These are phyloP conservation scores for Scatophagus argus DNA, from an alignment of 2,113 vertebrate species.

Conservation along the genomic window DNA sequence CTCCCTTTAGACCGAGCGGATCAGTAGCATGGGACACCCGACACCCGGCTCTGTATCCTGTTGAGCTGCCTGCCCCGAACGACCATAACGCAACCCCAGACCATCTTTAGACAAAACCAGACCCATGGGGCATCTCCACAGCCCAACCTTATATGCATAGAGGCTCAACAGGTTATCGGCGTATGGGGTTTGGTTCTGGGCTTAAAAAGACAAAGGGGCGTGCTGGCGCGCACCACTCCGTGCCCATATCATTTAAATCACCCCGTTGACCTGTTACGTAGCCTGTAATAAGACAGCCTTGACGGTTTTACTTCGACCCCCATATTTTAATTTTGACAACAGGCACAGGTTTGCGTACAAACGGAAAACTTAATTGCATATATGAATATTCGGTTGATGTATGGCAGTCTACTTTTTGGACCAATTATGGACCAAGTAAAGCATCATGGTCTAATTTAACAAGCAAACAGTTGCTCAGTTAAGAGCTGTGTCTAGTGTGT, in stretches of 20 bases:
- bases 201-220: constrained; percentile 26
- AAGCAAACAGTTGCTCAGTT: neutral
- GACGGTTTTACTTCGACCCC: neutral
- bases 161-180: constrained; percentile 29
- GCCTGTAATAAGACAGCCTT: neutral
- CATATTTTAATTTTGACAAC: neutral
- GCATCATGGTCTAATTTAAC: neutral
- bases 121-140: constrained; percentile 36
- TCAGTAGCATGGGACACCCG: constrained; percentile 60
- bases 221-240: neutral
- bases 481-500: neutral
- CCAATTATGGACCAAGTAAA: neutral
- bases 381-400: neutral
- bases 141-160: constrained; percentile 71
- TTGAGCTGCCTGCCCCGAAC: constrained; percentile 42
- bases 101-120: constrained; percentile 78
- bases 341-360: neutral
- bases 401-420: neutral
- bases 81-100: constrained; percentile 28
- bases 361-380: neutral
- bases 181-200: constrained; percentile 8
- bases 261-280: neutral
- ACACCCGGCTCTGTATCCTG: constrained; percentile 60
- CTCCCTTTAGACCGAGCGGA: constrained; percentile 51
- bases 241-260: neutral